Base-by-base conservation (phyloP, 2,113 vertebrate genomes). In the Platysteira castanea region DNA sequence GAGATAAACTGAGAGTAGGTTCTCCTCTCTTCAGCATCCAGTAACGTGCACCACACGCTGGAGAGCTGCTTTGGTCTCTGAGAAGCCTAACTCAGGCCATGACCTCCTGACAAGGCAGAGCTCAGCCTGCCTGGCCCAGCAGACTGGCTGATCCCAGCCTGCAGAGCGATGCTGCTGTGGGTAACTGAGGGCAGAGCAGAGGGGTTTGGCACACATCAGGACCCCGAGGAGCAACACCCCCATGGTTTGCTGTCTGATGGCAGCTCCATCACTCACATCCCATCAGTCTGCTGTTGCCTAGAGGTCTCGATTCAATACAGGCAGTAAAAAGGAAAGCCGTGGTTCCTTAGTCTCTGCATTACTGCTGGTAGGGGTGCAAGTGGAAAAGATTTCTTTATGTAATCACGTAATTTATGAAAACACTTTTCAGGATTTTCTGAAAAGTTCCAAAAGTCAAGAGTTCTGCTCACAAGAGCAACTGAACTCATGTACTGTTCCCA, bases 141-240 rank as follows among this genome's bases (percentile, higher is more conserved):
- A 15, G 73, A 11, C 13, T 1, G 54, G 35, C 30, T n/a, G 14
- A n/a, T 5, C 42, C 56, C 47, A 44, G 21, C 3, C 15, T 26
- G 31, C 6, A 1, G 42, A 42, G 26, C n/a, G 22, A 1, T 0
- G 0, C 65, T 49, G 26, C 28, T 50, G 26, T n/a, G 53, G 28
- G 13, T 15, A 16, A 2, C 37, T 24, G 80, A 26, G 13, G 11
- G 64, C 2, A 1, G 64, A 78, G 54, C 24, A 57, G 60, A 1
- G 4, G 26, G 13, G 5, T 67, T 11, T 47, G 82, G 82, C 23
- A 31, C 41, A 31, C 15, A 4, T 8, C 1, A 5, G 63, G n/a
- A 46, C 31, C 28, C 56, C 17, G 11, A 39, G 50, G 20, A 78
- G 28, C 3, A 37, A n/a, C 21, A 42, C 7, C 15, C 31, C 28